Percentiles rank a stretch among this genome's conserved stretches.
Conservation (phyloP, 2,797 vertebrate genomes). For the Triplophysa yarkandensis region DNA sequence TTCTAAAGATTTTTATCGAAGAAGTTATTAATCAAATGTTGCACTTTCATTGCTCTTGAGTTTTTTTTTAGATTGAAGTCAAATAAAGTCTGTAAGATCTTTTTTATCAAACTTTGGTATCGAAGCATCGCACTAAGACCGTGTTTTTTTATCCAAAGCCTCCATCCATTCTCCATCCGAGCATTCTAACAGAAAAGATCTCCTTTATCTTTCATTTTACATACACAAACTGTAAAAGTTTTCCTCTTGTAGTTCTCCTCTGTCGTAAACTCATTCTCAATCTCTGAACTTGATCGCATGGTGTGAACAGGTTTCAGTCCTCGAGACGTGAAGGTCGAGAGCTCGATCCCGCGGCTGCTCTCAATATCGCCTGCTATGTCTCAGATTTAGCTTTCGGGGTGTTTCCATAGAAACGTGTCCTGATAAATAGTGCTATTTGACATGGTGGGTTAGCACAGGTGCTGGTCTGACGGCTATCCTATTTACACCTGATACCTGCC, state of each 20-base stretch:
- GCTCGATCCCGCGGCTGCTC: neutral
- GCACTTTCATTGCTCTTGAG: too few species aligned
- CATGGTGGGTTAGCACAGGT: neutral
- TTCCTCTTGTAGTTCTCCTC: neutral
- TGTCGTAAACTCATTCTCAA: neutral
- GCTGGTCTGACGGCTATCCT: neutral
- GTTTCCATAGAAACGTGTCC: neutral
- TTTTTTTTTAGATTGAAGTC: too few species aligned
- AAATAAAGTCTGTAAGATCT: too few species aligned
- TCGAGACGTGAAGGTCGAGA: neutral
- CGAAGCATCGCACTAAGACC: too few species aligned
- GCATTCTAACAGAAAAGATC: too few species aligned
- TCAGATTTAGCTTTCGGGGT: neutral
- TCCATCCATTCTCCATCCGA: too few species aligned
- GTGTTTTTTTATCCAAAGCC: too few species aligned
- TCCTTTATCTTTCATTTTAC: neutral
- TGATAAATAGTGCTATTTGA: neutral
- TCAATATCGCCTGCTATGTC: conserved; percentile 15
- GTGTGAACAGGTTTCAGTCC: conserved; percentile 1
- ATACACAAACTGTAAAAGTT: too few species aligned
- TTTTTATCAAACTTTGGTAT: too few species aligned
- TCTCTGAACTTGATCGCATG: neutral
- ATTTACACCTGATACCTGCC: neutral
- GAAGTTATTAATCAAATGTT: too few species aligned
- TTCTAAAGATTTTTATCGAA: too few species aligned